Percentiles rank a stretch among this genome's conserved stretches.
These are phyloP conservation scores for Endotricha flammealis DNA, from an alignment of 2,888 invertebrate genomes.

Conservation along the genomic window DNA sequence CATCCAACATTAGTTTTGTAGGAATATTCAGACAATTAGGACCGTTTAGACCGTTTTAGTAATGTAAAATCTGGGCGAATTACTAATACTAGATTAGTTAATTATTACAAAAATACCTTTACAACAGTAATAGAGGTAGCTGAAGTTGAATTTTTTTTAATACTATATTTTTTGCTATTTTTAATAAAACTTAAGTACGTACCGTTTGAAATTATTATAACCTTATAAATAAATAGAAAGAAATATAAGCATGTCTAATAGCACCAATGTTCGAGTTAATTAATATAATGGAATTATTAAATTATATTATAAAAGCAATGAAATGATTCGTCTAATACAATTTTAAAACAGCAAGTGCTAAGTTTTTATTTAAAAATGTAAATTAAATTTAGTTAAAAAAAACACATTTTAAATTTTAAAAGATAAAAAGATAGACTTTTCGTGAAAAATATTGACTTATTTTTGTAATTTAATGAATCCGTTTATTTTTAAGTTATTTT, in stretches of 20 bases:
- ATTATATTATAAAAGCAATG: slow-evolving; percentile 13
- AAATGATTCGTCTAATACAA: too few species aligned
- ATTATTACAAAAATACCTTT: slow-evolving; percentile 68
- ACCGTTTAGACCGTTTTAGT: slow-evolving; percentile 37
- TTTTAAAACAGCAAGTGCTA: too few species aligned
- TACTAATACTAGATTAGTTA: slow-evolving; percentile 51
- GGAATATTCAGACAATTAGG: slow-evolving; percentile 50
- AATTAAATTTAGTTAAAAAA: too few species aligned
- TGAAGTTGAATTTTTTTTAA: slow-evolving; percentile 36
- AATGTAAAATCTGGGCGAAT: slow-evolving; percentile 34
- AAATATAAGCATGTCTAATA: slow-evolving; percentile 54
- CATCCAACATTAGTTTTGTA: slow-evolving; percentile 47
- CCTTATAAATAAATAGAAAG: slow-evolving; percentile 29
- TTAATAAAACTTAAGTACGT: slow-evolving; percentile 59
- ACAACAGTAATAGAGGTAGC: slow-evolving; percentile 69
- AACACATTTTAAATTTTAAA: too few species aligned
- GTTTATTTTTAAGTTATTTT: too few species aligned
- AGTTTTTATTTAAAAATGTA: too few species aligned
- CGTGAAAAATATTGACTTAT: too few species aligned
- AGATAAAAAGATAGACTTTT: too few species aligned
- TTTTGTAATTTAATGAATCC: too few species aligned
- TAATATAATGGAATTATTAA: slow-evolving; percentile 22
- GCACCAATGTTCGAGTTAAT: slow-evolving; percentile 60
- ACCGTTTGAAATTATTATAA: slow-evolving; percentile 29
- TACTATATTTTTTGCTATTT: slow-evolving; percentile 36